A percentile compares a stretch with the other conserved stretches of the same genome.
These are phyloP conservation scores for Nothoprocta pentlandii DNA, from an alignment of 2,113 vertebrate genomes.

Conservation along the genomic window DNA sequence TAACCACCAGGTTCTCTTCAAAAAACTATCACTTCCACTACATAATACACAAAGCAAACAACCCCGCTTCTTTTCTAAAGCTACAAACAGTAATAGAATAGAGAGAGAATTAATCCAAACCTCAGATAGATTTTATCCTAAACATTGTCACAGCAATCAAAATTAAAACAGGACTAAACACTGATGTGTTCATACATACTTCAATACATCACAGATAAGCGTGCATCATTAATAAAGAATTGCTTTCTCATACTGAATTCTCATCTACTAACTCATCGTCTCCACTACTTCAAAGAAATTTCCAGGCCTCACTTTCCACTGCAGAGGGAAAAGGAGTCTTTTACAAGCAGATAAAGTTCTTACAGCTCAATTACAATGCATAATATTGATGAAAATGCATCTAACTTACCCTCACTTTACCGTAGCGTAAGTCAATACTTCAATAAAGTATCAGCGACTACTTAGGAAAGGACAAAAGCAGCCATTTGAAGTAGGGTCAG, in stretches of 20 bases:
- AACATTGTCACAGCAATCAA: not conserved
- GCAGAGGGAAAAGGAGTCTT: not conserved
- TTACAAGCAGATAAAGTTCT: not conserved
- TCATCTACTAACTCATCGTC: not conserved
- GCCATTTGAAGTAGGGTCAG: accelerated
- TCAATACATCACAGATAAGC: not conserved
- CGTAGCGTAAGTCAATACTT: not conserved
- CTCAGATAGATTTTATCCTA: not conserved
- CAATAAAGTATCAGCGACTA: not conserved
- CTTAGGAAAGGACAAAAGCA: not conserved
- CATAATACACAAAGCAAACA: not conserved
- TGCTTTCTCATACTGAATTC: constrained; percentile 8
- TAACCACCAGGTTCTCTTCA: not conserved
- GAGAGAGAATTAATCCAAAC: not conserved
- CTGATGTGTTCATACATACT: not conserved
- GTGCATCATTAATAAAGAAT: not conserved
- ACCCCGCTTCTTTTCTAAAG: not conserved
- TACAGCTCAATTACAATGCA: not conserved
- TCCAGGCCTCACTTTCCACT: not conserved
- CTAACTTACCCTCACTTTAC: not conserved
- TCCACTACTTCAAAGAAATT: not conserved
- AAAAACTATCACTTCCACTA: not conserved
- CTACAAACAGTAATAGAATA: not conserved
- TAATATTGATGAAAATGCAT: not conserved
- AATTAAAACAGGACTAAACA: not conserved